Evolutionary conservation across 2,888 invertebrate genomes (phyloP).

Genomic region (Oegoconia quadripuncta): DNA sequence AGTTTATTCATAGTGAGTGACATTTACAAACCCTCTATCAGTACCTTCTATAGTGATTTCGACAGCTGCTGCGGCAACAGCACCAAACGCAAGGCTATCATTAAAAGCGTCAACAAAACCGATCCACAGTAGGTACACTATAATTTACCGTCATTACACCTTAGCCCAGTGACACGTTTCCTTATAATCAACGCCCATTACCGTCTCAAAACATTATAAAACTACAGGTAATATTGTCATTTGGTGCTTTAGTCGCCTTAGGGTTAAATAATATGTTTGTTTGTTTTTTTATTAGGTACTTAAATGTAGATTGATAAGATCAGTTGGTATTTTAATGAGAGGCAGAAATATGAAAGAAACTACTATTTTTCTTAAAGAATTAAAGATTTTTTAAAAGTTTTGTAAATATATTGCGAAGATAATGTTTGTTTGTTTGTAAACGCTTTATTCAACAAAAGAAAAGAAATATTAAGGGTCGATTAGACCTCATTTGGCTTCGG

Average conservation of each 20-base stretch:
- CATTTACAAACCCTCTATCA: neutral
- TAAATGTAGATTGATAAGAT: too few species aligned
- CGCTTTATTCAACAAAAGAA: too few species aligned
- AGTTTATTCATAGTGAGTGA: neutral
- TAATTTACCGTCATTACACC: slow-evolving; percentile 44
- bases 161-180: slow-evolving; percentile 40
- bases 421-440: too few species aligned
- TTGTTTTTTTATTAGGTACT: too few species aligned
- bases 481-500: too few species aligned
- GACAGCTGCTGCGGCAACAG: slow-evolving; percentile 22
- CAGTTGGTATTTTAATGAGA: too few species aligned
- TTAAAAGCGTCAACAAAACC: slow-evolving; percentile 33
- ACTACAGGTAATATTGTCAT: slow-evolving; percentile 22
- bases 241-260: slow-evolving; percentile 17
- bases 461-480: too few species aligned
- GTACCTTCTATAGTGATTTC: slow-evolving; percentile 13
- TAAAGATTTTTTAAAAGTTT: too few species aligned
- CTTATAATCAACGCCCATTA: slow-evolving; percentile 44
- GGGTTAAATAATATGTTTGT: neutral
- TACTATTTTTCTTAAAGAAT: too few species aligned
- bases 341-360: too few species aligned
- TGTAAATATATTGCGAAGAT: too few species aligned
- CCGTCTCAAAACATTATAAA: slow-evolving; percentile 25
- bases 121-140: slow-evolving; percentile 29
- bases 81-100: slow-evolving; percentile 15